Percentiles rank a stretch among this genome's conserved stretches.
These are phyloP conservation scores for Neocrepidodera transversa DNA, from an alignment of 2,888 invertebrate genomes.

Conservation along the genomic window DNA sequence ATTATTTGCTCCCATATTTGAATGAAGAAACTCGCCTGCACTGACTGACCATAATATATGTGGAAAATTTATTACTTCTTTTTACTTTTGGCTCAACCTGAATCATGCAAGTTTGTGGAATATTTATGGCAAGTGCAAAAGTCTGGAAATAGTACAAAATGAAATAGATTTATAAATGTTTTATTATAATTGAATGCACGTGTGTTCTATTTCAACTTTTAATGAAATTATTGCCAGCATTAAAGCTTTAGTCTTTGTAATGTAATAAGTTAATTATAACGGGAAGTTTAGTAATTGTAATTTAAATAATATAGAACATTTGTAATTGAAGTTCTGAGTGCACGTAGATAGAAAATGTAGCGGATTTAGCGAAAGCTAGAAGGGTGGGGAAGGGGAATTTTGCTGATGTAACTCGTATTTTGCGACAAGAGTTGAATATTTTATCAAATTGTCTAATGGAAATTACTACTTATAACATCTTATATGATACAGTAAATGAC, in stretches of 20 bases:
- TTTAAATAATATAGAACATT: slow-evolving; percentile 60
- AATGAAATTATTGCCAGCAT: slow-evolving; percentile 59
- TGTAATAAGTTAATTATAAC: slow-evolving; percentile 59
- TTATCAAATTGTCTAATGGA: slow-evolving; percentile 52
- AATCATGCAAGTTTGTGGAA: slow-evolving; percentile 45
- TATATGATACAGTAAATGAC: background rate
- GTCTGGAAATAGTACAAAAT: slow-evolving; percentile 53
- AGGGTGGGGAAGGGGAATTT: background rate
- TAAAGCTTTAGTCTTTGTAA: slow-evolving; percentile 58
- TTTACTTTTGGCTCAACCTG: slow-evolving; percentile 32
- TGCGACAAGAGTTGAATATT: slow-evolving; percentile 45
- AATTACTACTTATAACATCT: slow-evolving; percentile 36
- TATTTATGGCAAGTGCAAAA: slow-evolving; percentile 51
- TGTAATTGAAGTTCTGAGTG: slow-evolving; percentile 56
- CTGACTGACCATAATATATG: slow-evolving; percentile 1
- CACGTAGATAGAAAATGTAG: slow-evolving; percentile 53
- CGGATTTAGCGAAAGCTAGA: slow-evolving; percentile 34
- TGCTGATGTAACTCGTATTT: slow-evolving; percentile 22
- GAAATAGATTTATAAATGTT: slow-evolving; percentile 58
- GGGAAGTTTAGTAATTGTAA: slow-evolving; percentile 59
- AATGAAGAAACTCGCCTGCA: background rate
- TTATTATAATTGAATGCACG: slow-evolving; percentile 59
- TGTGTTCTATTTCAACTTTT: slow-evolving; percentile 58
- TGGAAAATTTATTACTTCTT: slow-evolving; percentile 29
- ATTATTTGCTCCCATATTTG: background rate